Base-by-base conservation (phyloP, 2,888 invertebrate genomes). In the Agrotis ipsilon region DNA sequence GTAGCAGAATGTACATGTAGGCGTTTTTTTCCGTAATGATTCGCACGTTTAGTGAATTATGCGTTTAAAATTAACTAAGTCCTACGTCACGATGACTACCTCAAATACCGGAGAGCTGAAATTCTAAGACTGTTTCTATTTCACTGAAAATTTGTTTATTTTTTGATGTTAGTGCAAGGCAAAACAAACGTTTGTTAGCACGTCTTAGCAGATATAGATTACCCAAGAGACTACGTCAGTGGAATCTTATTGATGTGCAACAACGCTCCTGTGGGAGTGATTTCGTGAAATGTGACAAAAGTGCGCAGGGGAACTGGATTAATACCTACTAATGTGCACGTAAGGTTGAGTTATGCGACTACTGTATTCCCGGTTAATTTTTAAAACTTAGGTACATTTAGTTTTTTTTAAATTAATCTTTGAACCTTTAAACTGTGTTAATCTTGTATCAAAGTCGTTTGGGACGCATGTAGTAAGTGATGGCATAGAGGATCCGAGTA, bases 61-160 rank as follows among this genome's bases (percentile, higher is more conserved):
- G 61, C 52, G 67, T 78, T 78, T 67, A 54, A 80, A 76, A 74
- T 84, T 73, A 84, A 72, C 73, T 65, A 51, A 76, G 51, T 51
- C 54, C 68, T 18, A 80, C 80, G 83, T 82, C 80, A 82, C 51
- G 43, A 65, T 51, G 71, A 74, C 68, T 80, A 74, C 24, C 48
- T 59, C 58, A 77, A 74, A 70, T 70, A 72, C 71, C 68, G 60
- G 60, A 58, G 65, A 78, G 54, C 62, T 55, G 67, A 68, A 82
- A 45, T 64, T 62, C 64, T 60, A 57, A 59, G 67, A 82, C 67
- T 70, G 71, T 75, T 78, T 81, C 52, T 73, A 78, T 72, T 80
- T 69, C 52, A 68, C 51, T 48, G 54, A 82, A 66, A 79, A 76
- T 71, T 72, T 78, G 74, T 75, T 75, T 75, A 75, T 75, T 58